Percentiles rank a stretch among this genome's conserved stretches.
Conservation (phyloP, 2,797 vertebrate genomes). For the Fistularia tabacaria region DNA sequence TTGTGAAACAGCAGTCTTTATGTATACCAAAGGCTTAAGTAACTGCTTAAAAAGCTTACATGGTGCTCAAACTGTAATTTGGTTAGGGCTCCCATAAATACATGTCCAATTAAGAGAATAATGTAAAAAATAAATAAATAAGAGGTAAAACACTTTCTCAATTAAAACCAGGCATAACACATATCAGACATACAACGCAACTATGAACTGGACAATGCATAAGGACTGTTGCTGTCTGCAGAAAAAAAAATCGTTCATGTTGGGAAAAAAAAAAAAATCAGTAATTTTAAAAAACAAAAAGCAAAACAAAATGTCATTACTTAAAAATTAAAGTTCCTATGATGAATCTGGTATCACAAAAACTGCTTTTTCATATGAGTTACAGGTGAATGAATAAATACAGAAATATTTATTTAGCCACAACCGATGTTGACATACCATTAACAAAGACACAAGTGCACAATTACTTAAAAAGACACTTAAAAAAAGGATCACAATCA, state of each 20-base stretch:
- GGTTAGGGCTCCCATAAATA: conserved; percentile 71
- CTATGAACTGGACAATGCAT: conserved; percentile 28
- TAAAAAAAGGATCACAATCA: conserved; percentile 31
- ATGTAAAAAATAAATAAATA: conserved; percentile 6
- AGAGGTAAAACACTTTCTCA: not conserved
- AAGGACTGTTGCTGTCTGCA: conserved; percentile 1
- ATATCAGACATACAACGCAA: conserved; percentile 40
- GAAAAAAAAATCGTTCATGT: conserved; percentile 15
- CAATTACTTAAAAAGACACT: conserved; percentile 24
- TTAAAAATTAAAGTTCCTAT: conserved; percentile 18
- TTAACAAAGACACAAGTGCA: conserved; percentile 34
- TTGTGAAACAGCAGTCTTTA: conserved; percentile 77
- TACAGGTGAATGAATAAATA: conserved; percentile 54
- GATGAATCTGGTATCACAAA: conserved; percentile 62
- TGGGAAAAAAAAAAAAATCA: conserved; percentile 24
- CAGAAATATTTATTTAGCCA: conserved; percentile 47
- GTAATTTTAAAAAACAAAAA: conserved; percentile 6
- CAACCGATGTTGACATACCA: conserved; percentile 30
- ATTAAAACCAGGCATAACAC: conserved; percentile 32
- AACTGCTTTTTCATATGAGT: conserved; percentile 75
- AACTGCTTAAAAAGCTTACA: conserved; percentile 14
- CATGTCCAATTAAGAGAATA: conserved; percentile 64
- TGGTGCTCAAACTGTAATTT: conserved; percentile 44
- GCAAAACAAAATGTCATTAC: conserved; percentile 10
- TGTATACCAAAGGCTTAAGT: conserved; percentile 46